These are phyloP conservation scores for Melieria picta DNA, from an alignment of 2,888 invertebrate genomes.

Conservation along the genomic window DNA sequence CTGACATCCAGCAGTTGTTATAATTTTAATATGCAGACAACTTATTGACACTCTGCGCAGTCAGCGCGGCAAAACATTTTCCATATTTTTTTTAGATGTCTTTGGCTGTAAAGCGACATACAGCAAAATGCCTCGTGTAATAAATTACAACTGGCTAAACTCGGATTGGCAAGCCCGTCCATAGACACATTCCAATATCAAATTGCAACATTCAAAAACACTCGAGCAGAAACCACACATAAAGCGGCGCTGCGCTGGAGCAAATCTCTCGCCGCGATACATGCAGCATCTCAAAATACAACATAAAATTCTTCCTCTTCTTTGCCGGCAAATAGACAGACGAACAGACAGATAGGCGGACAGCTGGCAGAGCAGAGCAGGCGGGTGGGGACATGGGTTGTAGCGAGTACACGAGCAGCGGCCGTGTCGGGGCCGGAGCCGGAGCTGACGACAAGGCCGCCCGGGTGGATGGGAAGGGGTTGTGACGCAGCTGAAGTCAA, in stretches of 20 bases:
- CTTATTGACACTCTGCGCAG: too few species aligned
- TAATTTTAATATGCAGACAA: too few species aligned
- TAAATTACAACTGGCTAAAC: conserved; percentile 2
- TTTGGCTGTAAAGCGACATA: background rate
- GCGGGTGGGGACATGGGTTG: background rate
- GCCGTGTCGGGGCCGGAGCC: background rate
- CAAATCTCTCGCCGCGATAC: conserved; percentile 43
- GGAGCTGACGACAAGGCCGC: background rate
- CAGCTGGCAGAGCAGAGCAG: background rate
- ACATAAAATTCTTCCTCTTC: conserved; percentile 6
- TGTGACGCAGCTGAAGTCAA: background rate
- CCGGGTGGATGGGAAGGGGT: too few species aligned
- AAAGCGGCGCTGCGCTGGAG: conserved; percentile 46
- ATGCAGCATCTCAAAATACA: conserved; percentile 19
- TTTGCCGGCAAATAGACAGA: conserved; percentile 37
- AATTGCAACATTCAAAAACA: conserved; percentile 53
- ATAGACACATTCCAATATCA: conserved; percentile 53
- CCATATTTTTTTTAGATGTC: background rate
- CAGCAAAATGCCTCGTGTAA: background rate
- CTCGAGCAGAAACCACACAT: conserved; percentile 34
- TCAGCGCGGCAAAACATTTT: background rate
- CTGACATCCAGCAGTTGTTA: too few species aligned
- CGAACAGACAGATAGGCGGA: conserved; percentile 1
- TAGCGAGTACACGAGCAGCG: background rate
- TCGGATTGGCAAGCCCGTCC: conserved; percentile 34